Base-by-base conservation (phyloP, 92 coral and sea anemone species). In the Palythoa heliodiscus region DNA sequence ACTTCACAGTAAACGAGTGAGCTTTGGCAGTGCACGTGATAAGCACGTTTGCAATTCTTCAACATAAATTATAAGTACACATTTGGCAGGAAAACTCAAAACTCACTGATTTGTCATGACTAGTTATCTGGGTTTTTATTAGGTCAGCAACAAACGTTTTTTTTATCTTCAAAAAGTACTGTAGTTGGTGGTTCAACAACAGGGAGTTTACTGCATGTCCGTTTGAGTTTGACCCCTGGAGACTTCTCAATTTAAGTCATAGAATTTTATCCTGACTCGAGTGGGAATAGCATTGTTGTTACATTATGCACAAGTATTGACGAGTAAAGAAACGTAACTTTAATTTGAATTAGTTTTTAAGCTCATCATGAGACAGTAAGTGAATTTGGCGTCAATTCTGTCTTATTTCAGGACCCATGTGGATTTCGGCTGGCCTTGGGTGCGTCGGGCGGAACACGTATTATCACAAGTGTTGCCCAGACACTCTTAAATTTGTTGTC, bases 401-500 rank as follows among this genome's bases (percentile, higher is more conserved):
- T 71, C 25, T 50, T 52, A 52, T 38, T 83, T 48, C 76, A 97
- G 99, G 95, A 97, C 80, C 91, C 92, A 29, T 97, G 99, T 86
- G 89, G 90, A 50, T 92, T 82, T 69, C 97, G 95, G 13, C 71
- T 93, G 82, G 93, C 96, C 11, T 25, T 95, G 74, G 99, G 99
- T 3, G 98, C 86, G 5, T 85, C 98, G 6, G 99, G 99, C 53
- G 98, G 98, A 2, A 75, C 89, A n/a, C 95, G 91, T 43, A 97
- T 97, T 38, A 83, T 92, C 6, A 93, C 94, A 22, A 94, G 93
- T n/a, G 91, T 97, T 70, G 89, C 95, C 17, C 93, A 97, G 77
- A 87, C 92, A 24, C 86, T 97, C 22, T 67, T 97, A 7, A 95
- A 93, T 77, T 90, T 84, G 16, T 84, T 97, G 13, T 89, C 97